Evolutionary conservation across 2,888 invertebrate genomes (phyloP).

Genomic region (Chrysomela aeneicollis): DNA sequence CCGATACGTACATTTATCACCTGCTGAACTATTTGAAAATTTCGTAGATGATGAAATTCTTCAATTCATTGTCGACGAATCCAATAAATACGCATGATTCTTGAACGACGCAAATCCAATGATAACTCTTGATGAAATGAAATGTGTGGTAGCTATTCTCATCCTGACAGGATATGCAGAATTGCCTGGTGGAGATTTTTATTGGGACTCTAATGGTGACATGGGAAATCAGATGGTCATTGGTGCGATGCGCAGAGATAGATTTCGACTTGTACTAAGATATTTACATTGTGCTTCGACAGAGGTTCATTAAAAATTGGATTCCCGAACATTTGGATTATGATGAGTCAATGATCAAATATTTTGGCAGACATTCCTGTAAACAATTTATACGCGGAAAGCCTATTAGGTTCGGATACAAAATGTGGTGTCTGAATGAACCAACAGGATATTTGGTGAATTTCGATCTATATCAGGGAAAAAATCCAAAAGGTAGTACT

Average conservation of each 20-base stretch:
- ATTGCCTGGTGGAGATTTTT: slow-evolving; percentile 29
- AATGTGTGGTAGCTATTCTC: slow-evolving; percentile 35
- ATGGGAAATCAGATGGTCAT: slow-evolving; percentile 27
- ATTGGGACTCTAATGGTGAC: slow-evolving; percentile 21
- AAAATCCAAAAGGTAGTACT: slow-evolving; percentile 28
- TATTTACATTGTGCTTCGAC: slow-evolving; percentile 29
- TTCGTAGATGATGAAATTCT: no score
- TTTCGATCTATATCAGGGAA: slow-evolving; percentile 50
- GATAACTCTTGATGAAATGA: slow-evolving; percentile 35
- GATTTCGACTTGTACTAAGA: slow-evolving; percentile 30
- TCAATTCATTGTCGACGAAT: slow-evolving; percentile 26
- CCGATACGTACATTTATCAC: slow-evolving; percentile 13
- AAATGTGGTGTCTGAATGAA: slow-evolving; percentile 50
- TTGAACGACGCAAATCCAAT: slow-evolving; percentile 29
- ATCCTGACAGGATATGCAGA: no score
- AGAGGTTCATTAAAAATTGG: slow-evolving; percentile 35
- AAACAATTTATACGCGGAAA: slow-evolving; percentile 52
- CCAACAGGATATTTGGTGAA: slow-evolving; percentile 49
- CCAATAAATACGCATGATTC: slow-evolving; percentile 28
- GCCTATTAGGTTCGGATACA: slow-evolving; percentile 51
- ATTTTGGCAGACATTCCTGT: slow-evolving; percentile 44
- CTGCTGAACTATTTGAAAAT: slow-evolving; percentile 31
- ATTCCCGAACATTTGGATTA: slow-evolving; percentile 34
- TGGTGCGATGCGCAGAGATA: slow-evolving; percentile 26
- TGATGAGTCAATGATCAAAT: slow-evolving; percentile 43